Percentiles rank a stretch among this genome's conserved stretches.
Conservation (phyloP, 2,113 vertebrate genomes). For the Bubo blakistoni region DNA sequence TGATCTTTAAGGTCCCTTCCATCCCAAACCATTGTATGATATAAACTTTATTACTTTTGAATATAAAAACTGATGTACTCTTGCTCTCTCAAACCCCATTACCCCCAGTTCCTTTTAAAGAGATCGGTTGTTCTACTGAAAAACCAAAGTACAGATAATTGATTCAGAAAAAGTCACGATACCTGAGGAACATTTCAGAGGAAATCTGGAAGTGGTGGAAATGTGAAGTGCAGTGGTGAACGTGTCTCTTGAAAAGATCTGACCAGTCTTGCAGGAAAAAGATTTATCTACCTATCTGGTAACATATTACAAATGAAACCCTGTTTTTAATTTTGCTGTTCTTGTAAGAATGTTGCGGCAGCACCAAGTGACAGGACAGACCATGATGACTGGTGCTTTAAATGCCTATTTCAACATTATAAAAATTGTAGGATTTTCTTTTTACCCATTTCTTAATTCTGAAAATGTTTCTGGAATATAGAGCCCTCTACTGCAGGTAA, state of each 20-base stretch:
- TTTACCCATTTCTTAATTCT: background rate
- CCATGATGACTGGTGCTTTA: background rate
- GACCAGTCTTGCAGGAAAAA: background rate
- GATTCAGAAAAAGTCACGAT: background rate
- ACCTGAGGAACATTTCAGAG: background rate
- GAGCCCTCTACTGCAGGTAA: background rate
- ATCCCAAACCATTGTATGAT: background rate
- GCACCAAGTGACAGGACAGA: background rate
- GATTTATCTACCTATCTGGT: background rate
- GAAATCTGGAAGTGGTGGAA: background rate
- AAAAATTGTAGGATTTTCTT: background rate
- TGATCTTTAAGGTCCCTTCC: too few relatives aligned
- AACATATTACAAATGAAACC: background rate
- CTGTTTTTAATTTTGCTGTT: background rate
- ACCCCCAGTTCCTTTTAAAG: background rate
- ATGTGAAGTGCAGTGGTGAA: background rate
- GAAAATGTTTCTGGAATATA: background rate
- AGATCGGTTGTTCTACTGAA: background rate
- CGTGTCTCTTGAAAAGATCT: background rate
- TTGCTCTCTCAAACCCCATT: background rate
- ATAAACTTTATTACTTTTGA: background rate
- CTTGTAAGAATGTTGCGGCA: background rate
- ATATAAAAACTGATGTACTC: background rate
- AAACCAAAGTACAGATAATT: background rate
- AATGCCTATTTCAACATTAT: background rate